Percentiles rank a stretch among this genome's conserved stretches.
Evolutionary conservation across 2,888 invertebrate genomes (phyloP).

Genomic region (Zaprionus bogoriensis): DNA sequence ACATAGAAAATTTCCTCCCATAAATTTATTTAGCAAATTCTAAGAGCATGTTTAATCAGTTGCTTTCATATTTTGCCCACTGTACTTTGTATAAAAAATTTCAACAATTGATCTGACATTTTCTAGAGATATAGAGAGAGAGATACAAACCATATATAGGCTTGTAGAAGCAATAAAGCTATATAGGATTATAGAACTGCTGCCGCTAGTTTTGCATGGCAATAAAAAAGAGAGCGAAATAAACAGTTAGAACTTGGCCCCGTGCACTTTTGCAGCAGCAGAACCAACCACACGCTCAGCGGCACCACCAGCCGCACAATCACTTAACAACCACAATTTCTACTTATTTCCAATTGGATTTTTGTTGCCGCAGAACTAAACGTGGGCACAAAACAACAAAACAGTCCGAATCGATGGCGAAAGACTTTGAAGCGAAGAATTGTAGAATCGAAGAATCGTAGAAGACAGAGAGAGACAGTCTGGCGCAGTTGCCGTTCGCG

Average conservation of each 20-base stretch:
- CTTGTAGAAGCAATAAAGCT: too few relatives aligned
- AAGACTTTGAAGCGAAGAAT: neutral
- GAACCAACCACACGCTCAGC: too few relatives aligned
- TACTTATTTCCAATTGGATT: conserved; percentile 58
- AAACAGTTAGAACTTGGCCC: conserved; percentile 40
- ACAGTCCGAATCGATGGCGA: conserved; percentile 19
- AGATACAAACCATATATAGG: too few relatives aligned
- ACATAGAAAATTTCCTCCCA: too few relatives aligned
- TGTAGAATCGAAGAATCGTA: conserved; percentile 29
- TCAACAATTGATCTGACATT: too few relatives aligned
- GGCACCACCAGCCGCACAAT: conserved; percentile 33
- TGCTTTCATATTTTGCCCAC: too few relatives aligned
- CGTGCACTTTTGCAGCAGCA: conserved; percentile 34
- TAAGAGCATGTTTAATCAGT: too few relatives aligned
- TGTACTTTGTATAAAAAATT: too few relatives aligned
- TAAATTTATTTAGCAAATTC: too few relatives aligned
- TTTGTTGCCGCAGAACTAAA: conserved; percentile 55
- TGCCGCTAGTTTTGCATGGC: neutral
- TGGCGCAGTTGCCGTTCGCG: conserved; percentile 39
- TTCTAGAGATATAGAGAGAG: too few relatives aligned
- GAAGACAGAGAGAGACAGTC: conserved; percentile 30
- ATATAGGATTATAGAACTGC: neutral
- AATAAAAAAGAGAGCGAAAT: neutral
- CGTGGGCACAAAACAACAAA: conserved; percentile 55
- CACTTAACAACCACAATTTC: conserved; percentile 60